Evolutionary conservation across 92 coral and sea anemone species (phyloP).

Genomic region (Zoanthus sociatus): DNA sequence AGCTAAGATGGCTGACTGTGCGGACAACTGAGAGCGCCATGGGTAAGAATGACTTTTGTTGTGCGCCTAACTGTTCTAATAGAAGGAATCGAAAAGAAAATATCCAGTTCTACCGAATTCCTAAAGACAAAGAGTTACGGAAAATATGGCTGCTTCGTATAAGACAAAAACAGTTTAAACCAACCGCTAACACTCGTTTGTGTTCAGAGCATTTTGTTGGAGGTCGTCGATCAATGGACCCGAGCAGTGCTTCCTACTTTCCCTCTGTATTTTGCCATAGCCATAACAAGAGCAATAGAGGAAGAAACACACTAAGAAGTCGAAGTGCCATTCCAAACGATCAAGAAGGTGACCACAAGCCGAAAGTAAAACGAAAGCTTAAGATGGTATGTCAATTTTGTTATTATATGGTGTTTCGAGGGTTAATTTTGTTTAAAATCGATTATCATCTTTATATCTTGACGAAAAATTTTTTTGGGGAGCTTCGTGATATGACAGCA

Average conservation of each 20-base stretch:
- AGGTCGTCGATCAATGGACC: constrained; percentile 37
- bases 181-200: constrained; percentile 45
- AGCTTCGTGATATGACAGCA: too few relatives aligned
- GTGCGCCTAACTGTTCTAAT: constrained; percentile 54
- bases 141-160: constrained; percentile 52
- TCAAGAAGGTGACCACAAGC: not conserved
- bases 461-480: too few relatives aligned
- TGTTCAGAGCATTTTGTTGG: constrained; percentile 59
- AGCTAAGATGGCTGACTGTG: constrained; percentile 38
- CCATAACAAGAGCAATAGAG: not conserved
- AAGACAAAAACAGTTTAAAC: constrained; percentile 29
- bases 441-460: too few relatives aligned
- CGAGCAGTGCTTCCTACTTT: constrained; percentile 43
- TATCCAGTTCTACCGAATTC: constrained; percentile 54
- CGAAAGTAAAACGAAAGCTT: not conserved
- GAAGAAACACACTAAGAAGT: not conserved
- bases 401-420: too few relatives aligned
- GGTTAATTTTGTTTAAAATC: too few relatives aligned
- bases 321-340: not conserved
- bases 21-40: constrained; percentile 2
- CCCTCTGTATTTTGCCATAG: not conserved
- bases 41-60: constrained; percentile 56
- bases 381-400: not conserved
- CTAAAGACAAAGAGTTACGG: constrained; percentile 38
- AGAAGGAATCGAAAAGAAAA: constrained; percentile 41